phyloP scores from a whole-genome alignment of 2,797 vertebrate genomes.

The Aotus griseimembra region DNA sequence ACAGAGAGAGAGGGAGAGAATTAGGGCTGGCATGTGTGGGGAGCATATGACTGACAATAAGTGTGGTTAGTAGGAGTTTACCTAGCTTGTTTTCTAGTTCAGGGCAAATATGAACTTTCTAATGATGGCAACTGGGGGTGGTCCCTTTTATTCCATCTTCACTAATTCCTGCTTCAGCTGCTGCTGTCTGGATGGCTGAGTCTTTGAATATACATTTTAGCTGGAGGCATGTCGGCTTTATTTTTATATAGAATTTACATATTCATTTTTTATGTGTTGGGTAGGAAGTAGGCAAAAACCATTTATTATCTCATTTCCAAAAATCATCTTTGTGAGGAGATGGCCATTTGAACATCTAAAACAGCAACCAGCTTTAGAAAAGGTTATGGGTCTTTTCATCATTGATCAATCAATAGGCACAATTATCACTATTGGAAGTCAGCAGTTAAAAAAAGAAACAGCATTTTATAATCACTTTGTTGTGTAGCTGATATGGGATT shows the following conservation, averaged over 20 bases:
- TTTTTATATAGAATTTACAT: conserved; percentile 63
- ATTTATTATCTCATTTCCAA: conserved; percentile 50
- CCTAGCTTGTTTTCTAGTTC: conserved; percentile 22
- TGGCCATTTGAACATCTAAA: conserved; percentile 59
- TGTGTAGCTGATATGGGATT: conserved; percentile 40
- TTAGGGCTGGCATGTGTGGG: neutral
- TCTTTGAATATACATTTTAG: conserved; percentile 63
- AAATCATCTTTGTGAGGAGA: conserved; percentile 19
- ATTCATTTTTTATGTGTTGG: conserved; percentile 61
- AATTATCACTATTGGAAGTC: conserved; percentile 52
- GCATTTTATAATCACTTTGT: conserved; percentile 55
- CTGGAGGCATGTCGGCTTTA: conserved; percentile 54
- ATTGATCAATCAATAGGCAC: conserved; percentile 25
- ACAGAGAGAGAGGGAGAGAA: neutral
- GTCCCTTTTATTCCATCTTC: conserved; percentile 50
- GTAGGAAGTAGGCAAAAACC: conserved; percentile 37
- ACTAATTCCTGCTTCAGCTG: conserved; percentile 62
- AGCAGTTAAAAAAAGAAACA: neutral
- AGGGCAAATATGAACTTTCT: conserved; percentile 52
- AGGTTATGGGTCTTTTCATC: conserved; percentile 48
- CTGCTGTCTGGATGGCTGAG: conserved; percentile 52
- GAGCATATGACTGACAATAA: neutral
- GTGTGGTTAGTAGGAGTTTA: neutral
- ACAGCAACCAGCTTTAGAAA: conserved; percentile 44
- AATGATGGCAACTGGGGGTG: neutral